phyloP scores from a whole-genome alignment of 2,113 vertebrate species.

The Australoheros scitulus region DNA sequence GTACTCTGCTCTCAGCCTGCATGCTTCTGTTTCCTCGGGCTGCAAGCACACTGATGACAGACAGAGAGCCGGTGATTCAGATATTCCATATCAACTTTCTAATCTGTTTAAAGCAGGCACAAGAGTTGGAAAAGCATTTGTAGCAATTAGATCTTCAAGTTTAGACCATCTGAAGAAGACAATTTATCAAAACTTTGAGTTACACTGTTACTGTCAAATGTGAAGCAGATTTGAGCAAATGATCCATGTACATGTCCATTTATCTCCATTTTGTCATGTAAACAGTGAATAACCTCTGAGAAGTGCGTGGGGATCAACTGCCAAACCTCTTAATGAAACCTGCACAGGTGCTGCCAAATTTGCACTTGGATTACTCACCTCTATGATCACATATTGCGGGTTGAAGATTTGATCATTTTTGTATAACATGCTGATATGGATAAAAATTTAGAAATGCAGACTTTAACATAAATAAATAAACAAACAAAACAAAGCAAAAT shows the following conservation, averaged over 20 bases:
- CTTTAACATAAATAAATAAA: no score
- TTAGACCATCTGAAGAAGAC: neutral
- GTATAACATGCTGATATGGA: neutral
- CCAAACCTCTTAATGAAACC: neutral
- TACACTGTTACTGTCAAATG: neutral
- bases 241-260: neutral
- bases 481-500: neutral
- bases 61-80: neutral
- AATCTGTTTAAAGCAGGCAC: neutral
- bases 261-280: neutral
- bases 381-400: neutral
- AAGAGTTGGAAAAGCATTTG: neutral
- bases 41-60: neutral
- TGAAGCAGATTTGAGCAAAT: neutral
- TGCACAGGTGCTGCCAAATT: neutral
- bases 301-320: neutral
- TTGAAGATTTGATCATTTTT: neutral
- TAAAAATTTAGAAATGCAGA: neutral
- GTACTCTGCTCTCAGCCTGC: neutral
- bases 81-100: neutral
- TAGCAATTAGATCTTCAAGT: neutral
- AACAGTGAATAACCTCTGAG: neutral
- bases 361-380: neutral
- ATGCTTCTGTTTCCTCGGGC: neutral
- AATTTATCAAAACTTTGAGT: neutral